Evolutionary conservation across 2,888 invertebrate genomes (phyloP), one percentile per base, ranked within the genome.

Genomic region (Arctia plantaginis): DNA sequence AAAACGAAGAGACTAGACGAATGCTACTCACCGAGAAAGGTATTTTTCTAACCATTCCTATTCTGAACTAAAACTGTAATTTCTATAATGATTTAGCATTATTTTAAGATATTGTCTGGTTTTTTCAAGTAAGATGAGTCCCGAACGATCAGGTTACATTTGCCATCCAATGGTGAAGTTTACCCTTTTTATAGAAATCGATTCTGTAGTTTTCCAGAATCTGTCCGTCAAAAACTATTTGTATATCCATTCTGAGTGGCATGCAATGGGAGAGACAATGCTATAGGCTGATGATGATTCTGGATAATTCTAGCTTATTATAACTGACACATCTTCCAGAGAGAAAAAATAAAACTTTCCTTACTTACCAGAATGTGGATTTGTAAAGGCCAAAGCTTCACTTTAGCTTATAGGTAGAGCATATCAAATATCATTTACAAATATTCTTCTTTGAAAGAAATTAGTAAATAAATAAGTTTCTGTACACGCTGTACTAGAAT

Each of bases 1-100:
- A 90, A 87, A 78, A 82, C 83, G 4, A 92, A 90, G 71, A 84
- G 90, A 64, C 77, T 90, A 20, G 90, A 87, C 13, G 87, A 88
- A 47, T 82, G 83, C 67, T 85, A 86, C 72, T 82, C 88, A 3
- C 83, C 86, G 1, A 83, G 78, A 65, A 85, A 86, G 85, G 90
- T 91, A 74, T 30, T 51, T n/a, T 51, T 7, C 39, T 51, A 51
- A 47, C 3, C 12, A 4, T 15, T 18, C 30, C 30, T 30, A 7
- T 62, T 18, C 8, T 62, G 30, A 8, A 1, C 15, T 8, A 18
- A 18, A 62, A 62, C 18, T 18, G 30, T 30, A 30, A n/a, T n/a
- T n/a, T n/a, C n/a, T n/a, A n/a, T n/a, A n/a, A 30, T 18, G 0
- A 27, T 62, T 62, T 12, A n/a, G 27, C 10, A n/a, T 27, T 12